Base-by-base conservation (phyloP, 2,113 vertebrate species). In the Columbina picui region DNA sequence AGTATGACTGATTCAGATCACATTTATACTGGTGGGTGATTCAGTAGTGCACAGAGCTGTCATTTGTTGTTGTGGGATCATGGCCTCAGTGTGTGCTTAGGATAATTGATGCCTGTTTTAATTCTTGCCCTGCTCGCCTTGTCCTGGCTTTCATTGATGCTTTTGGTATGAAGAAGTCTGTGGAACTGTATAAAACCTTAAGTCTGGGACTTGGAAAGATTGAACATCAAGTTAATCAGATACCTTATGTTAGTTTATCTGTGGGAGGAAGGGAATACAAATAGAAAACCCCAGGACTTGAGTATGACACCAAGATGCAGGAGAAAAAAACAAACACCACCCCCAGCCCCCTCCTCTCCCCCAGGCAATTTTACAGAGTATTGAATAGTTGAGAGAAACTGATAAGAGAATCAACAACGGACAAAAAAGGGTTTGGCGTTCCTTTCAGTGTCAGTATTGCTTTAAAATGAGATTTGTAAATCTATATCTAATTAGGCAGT, bases 381-480 rank as follows among this genome's bases (percentile, higher is more conserved):
- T 60, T 90, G 64, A 71, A 30, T 94, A 90, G 18, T 8, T 53
- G 45, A 73, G 12, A 86, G 32, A 86, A 75, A 60, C 5, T 61
- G 50, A 60, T 59, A 60, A 9, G 3, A 76, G 77, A 90, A 85
- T 82, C 32, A 69, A 36, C 21, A 12, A 0, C 23, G 26, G 38
- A 36, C 11, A 7, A 47, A 38, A 49, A 89, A 45, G 6, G 16
- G 9, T 34, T 89, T 95, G 36, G 60, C 49, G 76, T 12, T 52
- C 5, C 20, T 87, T 81, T 75, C 39, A 32, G 20, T 43, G 41
- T 57, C n/a, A 70, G n/a, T 57, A 76, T 38, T 45, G 26, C 53
- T 86, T 96, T 88, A 84, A 94, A 94, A 95, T 93, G 88, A 94
- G 45, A 87, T 91, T 77, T 92, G 87, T 43, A 84, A 73, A 96